Percentiles rank a stretch among this genome's conserved stretches.
Conservation (phyloP, 1,140 invertebrate genomes). For the Probaryconus sp. region DNA sequence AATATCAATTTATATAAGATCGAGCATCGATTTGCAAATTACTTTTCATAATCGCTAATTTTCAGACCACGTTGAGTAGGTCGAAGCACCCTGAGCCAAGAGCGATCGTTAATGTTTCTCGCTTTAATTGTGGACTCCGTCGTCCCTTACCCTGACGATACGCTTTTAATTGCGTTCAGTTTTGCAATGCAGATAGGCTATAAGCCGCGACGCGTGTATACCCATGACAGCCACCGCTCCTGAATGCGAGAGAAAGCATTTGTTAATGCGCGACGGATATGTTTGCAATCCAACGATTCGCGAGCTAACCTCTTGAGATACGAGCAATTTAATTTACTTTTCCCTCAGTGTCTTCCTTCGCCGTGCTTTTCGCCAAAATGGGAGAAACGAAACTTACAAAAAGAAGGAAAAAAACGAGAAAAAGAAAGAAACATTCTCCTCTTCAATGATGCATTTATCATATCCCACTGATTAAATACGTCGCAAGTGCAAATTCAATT, state of each 20-base stretch:
- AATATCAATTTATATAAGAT: too few relatives aligned
- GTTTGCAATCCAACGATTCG: conserved; percentile 44
- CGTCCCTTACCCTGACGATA: conserved; percentile 62
- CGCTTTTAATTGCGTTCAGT: conserved; percentile 71
- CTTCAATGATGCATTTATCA: conserved; percentile 34
- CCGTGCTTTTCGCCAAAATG: conserved; percentile 18
- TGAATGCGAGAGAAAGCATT: conserved; percentile 31
- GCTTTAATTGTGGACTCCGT: conserved; percentile 67
- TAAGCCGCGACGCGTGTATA: conserved; percentile 51
- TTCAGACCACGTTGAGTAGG: conserved; percentile 31
- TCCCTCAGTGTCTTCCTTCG: conserved; percentile 30
- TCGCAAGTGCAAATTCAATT: conserved; percentile 23
- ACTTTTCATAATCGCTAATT: conserved; percentile 55
- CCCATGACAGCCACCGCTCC: conserved; percentile 17
- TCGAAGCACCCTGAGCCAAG: conserved; percentile 25
- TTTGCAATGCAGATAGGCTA: conserved; percentile 71
- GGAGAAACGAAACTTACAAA: not conserved
- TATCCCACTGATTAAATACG: conserved; percentile 44
- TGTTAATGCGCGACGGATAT: conserved; percentile 47
- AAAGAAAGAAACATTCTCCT: conserved; percentile 6
- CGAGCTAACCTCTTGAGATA: conserved; percentile 49
- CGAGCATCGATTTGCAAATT: too few relatives aligned
- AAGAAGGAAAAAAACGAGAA: not conserved
- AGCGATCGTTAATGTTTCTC: conserved; percentile 68
- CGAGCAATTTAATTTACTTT: conserved; percentile 58